phyloP scores from a whole-genome alignment of 2,888 invertebrate species.

The Drosophila parthenogenetica region DNA sequence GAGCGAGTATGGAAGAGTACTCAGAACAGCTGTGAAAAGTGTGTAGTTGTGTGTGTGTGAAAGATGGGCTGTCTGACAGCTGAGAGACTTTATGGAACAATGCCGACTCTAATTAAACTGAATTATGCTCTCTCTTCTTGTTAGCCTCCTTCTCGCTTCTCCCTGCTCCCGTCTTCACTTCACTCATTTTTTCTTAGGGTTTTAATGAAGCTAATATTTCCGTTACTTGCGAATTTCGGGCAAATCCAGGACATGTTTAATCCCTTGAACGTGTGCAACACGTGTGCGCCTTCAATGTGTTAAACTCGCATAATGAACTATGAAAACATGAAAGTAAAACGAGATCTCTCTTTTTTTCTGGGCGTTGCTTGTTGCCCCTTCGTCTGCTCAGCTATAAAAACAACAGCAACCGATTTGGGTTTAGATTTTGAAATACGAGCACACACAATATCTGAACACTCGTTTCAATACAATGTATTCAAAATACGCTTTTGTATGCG shows the following conservation, averaged over 20 bases:
- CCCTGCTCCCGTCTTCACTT: not conserved
- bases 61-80: slow-evolving; percentile 28
- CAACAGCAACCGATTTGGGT: slow-evolving; percentile 1
- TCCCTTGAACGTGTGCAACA: slow-evolving; percentile 65
- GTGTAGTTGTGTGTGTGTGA: slow-evolving; percentile 18
- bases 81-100: slow-evolving; percentile 37
- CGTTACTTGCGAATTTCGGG: slow-evolving; percentile 47
- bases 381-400: not conserved
- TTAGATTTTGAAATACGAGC: slow-evolving; percentile 47
- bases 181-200: not conserved
- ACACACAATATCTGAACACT: slow-evolving; percentile 26
- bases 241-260: slow-evolving; percentile 36
- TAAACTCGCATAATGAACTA: slow-evolving; percentile 63
- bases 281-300: slow-evolving; percentile 61
- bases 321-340: slow-evolving; percentile 59
- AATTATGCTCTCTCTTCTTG: slow-evolving; percentile 21
- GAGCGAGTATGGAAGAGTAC: not conserved
- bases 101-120: slow-evolving; percentile 47
- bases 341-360: slow-evolving; percentile 36
- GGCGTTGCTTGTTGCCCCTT: slow-evolving; percentile 28
- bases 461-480: slow-evolving; percentile 42
- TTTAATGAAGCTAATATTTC: slow-evolving; percentile 55
- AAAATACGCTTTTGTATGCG: slow-evolving; percentile 36
- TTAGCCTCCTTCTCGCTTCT: not conserved
- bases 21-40: slow-evolving; percentile 52